These are phyloP conservation scores for Ectemnius continuus DNA, from an alignment of 2,888 invertebrate genomes.

Conservation along the genomic window DNA sequence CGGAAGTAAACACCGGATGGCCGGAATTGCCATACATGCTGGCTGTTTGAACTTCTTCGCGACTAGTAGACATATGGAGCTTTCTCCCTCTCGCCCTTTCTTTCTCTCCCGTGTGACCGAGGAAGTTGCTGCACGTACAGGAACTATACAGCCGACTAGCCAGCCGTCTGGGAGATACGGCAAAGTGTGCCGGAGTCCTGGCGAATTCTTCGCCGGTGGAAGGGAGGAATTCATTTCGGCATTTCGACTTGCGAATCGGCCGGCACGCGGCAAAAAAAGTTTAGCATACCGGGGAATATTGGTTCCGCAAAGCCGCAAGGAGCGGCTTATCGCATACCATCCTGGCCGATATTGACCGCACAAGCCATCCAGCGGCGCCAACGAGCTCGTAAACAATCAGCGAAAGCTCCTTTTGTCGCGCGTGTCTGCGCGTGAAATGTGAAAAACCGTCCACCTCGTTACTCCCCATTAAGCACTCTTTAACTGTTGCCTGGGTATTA, in stretches of 20 bases:
- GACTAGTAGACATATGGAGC: no score
- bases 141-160: no score
- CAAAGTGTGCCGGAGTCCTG: no score
- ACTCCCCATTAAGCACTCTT: conserved; percentile 1
- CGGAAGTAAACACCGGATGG: conserved; percentile 57
- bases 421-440: conserved; percentile 10
- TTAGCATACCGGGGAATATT: conserved; percentile 31
- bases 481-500: neutral
- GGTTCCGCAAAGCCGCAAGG: conserved; percentile 26
- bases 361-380: neutral
- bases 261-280: conserved; percentile 22
- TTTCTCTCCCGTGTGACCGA: no score
- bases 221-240: conserved; percentile 40
- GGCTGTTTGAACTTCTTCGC: conserved; percentile 38
- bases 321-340: conserved; percentile 14
- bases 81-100: no score
- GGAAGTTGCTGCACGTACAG: neutral
- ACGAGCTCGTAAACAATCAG: conserved; percentile 37
- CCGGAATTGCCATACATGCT: conserved; percentile 14
- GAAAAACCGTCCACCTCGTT: conserved; percentile 2
- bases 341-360: conserved; percentile 34
- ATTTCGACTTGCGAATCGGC: conserved; percentile 42
- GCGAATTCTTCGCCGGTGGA: no score
- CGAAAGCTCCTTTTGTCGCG: conserved; percentile 11
- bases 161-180: no score